Base-by-base conservation (phyloP, 2,797 vertebrate genomes). In the Passerculus sandwichensis region DNA sequence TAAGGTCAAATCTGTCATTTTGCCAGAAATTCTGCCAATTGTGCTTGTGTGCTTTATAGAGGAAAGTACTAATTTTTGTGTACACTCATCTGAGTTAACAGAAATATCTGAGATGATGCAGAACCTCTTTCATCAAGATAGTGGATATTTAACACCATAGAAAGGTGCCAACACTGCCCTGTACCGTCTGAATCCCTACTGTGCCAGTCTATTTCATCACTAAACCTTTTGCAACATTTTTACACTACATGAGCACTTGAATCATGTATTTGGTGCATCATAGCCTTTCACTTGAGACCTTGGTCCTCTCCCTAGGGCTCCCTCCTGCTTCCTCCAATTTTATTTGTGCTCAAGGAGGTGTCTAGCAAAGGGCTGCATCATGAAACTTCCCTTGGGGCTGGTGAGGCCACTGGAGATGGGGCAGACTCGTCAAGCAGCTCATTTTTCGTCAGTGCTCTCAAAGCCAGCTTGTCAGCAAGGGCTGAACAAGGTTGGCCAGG, bases 1-100 rank as follows among this genome's bases (percentile, higher is more conserved):
- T 54, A 20, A 50, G 66, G 25, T 81, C 65, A 90, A 80, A 20
- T 29, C 18, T 48, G 77, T 70, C 65, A 8, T 83, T 96, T 95
- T 96, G 73, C 73, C 83, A 88, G 94, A 96, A 97, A 94, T 95
- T 96, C 89, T 92, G 82, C 25, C 78, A 42, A 93, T 44, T 95
- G 74, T 92, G 53, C 81, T 60, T 94, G 89, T 50, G 84, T 81
- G 70, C 83, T 96, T 94, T 69, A 17, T 51, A 89, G 83, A 88
- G 77, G 66, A 88, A 91, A 72, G 47, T 61, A 67, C 51, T 87
- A 42, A 88, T 91, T 94, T 92, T 81, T 97, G 30, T 95, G 45
- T 88, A 59, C 15, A 18, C 15, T 56, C 77, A 94, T 56, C 61
- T 85, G 88, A 89, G 91, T 92, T 88, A 94, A 62, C 14, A 44